phyloP scores from a whole-genome alignment of 2,797 vertebrate species.

The Phalanger gymnotis region DNA sequence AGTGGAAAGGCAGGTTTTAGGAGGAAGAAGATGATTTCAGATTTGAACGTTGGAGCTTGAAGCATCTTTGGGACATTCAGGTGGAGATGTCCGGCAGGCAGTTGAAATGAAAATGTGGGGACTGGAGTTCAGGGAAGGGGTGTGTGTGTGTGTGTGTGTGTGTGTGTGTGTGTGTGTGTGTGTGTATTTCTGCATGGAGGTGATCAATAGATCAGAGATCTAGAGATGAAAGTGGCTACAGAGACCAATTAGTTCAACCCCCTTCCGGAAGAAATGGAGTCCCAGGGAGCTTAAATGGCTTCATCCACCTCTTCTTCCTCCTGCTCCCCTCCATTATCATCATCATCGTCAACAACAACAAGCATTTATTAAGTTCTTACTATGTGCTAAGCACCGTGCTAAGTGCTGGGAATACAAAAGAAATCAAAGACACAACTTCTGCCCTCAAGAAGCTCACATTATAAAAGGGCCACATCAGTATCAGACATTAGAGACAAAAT shows the following conservation, averaged over 20 bases:
- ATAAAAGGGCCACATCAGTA: background rate
- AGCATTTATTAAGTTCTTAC: background rate
- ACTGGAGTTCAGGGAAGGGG: background rate
- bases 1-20: background rate
- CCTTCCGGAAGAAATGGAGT: background rate
- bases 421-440: background rate
- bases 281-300: background rate
- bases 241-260: background rate
- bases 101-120: background rate
- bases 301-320: background rate
- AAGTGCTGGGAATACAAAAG: background rate
- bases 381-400: background rate
- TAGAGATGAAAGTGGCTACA: background rate
- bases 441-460: background rate
- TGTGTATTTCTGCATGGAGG: background rate
- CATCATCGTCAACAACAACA: background rate
- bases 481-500: background rate
- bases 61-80: background rate
- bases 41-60: background rate
- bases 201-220: background rate
- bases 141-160: too few relatives aligned
- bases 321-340: background rate
- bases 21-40: background rate
- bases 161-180: background rate
- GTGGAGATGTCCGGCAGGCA: background rate